Conservation (phyloP, 2,888 invertebrate species). For the Philhelius pedissequus region DNA sequence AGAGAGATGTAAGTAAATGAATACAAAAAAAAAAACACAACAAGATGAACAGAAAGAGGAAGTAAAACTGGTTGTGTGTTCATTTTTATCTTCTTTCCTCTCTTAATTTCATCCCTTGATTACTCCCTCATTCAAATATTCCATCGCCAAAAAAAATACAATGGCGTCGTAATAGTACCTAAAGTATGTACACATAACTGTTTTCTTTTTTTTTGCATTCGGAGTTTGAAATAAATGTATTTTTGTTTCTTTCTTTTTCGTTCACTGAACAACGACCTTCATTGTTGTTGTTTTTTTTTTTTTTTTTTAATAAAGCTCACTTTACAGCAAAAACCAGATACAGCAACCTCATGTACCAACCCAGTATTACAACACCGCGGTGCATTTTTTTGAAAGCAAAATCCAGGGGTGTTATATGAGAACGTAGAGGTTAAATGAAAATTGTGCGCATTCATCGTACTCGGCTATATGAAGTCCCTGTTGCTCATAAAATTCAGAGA, state of each 20-base stretch:
- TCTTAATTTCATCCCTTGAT: not conserved
- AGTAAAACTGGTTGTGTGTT: conserved; percentile 50
- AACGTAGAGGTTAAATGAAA: conserved; percentile 28
- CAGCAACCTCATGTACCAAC: conserved; percentile 22
- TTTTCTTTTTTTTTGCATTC: conserved; percentile 7
- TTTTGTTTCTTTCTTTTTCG: not conserved
- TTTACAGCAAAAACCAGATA: not conserved
- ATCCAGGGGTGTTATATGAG: conserved; percentile 20
- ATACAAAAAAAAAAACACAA: not conserved
- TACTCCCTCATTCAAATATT: not conserved
- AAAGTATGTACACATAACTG: conserved; percentile 20
- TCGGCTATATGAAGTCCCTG: conserved; percentile 18
- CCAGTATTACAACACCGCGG: conserved; percentile 14
- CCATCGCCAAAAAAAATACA: conserved; percentile 9
- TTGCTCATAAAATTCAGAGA: conserved; percentile 49
- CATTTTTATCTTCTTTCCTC: conserved; percentile 53
- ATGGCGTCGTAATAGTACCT: conserved; percentile 24
- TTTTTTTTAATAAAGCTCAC: not conserved
- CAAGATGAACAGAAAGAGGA: not conserved
- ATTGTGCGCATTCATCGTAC: conserved; percentile 33
- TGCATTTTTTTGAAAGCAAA: conserved; percentile 3
- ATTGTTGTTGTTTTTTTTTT: not conserved
- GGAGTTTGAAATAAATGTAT: conserved; percentile 7
- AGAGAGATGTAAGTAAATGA: not conserved
- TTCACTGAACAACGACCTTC: conserved; percentile 53